Evolutionary conservation across 2,113 vertebrate genomes (phyloP), one percentile per base, ranked within the genome.

Genomic region (Artemisiospiza belli): DNA sequence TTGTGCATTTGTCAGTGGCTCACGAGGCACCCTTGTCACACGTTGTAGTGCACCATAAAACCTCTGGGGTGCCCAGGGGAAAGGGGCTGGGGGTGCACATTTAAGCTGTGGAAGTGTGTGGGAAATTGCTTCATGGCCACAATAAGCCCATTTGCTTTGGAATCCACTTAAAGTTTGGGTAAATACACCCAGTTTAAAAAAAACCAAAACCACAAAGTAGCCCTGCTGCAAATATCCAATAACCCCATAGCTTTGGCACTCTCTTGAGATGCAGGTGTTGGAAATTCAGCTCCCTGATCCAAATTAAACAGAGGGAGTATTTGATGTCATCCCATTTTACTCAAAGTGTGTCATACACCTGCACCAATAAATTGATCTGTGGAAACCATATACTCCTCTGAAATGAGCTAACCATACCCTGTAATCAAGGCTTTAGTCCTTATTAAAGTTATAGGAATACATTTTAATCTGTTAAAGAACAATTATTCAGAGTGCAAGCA

Each of bases 311-410:
- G 54, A 90, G 59, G 12, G 37, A 86, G 17, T 77, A 83, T 92
- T 92, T 92, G 80, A 88, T 77, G 46, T 87, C 33, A 37, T 95
- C 92, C 87, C 23, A 1, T 86, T 87, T 94, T 91, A 90, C 21
- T 80, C 59, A 31, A 44, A 70, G 39, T 35, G 18, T 91, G 59
- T 87, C 74, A 63, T 90, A 25, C 43, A 89, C 47, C 44, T 81
- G 72, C 52, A 22, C 54, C 87, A 90, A 92, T 81, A 92, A 93
- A 78, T 49, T 83, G 68, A 75, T 57, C 66, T 64, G 49, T 74
- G 41, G 68, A 80, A 95, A 75, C 68, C 39, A 47, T 63, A 51
- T 66, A 78, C 27, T 77, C 20, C n/a, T 83, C 73, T 84, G 57
- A 89, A 96, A 91, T 87, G 57, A 75, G 61, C 30, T 92, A 72